These are phyloP conservation scores for Campoletis sonorensis DNA, from an alignment of 1,140 invertebrate genomes.

Conservation along the genomic window DNA sequence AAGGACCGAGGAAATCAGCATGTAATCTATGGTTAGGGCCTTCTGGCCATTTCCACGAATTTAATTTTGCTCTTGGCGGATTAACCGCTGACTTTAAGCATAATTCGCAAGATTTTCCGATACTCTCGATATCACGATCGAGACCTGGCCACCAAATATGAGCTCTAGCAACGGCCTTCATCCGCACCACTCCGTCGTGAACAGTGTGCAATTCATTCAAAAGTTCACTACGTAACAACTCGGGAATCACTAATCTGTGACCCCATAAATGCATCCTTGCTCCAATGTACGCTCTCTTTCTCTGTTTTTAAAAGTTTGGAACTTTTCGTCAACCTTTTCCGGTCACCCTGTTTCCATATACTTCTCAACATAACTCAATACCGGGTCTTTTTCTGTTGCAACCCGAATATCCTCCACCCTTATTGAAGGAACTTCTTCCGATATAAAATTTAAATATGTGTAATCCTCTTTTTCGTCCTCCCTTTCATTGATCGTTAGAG, in stretches of 20 bases:
- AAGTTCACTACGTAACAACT: not conserved
- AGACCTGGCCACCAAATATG: constrained; percentile 67
- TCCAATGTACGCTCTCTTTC: constrained; percentile 55
- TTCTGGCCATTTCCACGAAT: constrained; percentile 66
- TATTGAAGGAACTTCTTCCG: constrained; percentile 41
- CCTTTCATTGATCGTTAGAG: constrained; percentile 51
- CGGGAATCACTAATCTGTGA: constrained; percentile 23
- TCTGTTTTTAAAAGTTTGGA: constrained; percentile 46
- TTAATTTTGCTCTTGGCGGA: constrained; percentile 54
- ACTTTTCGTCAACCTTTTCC: constrained; percentile 41
- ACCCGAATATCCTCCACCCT: constrained; percentile 1
- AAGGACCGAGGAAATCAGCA: constrained; percentile 76
- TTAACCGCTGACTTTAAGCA: constrained; percentile 53
- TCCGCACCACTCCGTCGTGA: constrained; percentile 54
- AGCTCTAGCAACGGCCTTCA: constrained; percentile 61
- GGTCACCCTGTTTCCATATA: constrained; percentile 52
- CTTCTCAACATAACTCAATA: constrained; percentile 47
- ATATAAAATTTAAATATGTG: constrained; percentile 47
- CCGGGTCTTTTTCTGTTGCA: constrained; percentile 46
- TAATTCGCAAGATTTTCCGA: constrained; percentile 49
- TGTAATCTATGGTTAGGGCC: constrained; percentile 74
- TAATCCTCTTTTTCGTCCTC: constrained; percentile 24
- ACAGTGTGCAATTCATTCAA: constrained; percentile 38
- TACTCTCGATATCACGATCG: constrained; percentile 62
- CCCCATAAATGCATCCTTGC: constrained; percentile 52